Evolutionary conservation across 2,113 vertebrate genomes (phyloP).

Genomic region (Forbesichthys agassizii): DNA sequence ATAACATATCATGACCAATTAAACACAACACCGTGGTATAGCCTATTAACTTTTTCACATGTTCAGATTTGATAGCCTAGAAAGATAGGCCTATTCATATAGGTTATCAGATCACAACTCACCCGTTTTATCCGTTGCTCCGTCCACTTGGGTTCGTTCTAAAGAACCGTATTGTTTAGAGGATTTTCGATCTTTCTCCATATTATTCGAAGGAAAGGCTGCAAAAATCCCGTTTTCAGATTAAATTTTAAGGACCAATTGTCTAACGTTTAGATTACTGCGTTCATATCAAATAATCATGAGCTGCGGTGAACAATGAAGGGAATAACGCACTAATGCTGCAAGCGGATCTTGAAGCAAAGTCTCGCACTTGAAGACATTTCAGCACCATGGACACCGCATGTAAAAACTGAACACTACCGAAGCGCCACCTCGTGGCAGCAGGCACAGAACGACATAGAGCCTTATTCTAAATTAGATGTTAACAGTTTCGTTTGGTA

Average conservation of each 20-base stretch:
- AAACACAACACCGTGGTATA: too few relatives aligned
- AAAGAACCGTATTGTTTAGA: constrained; percentile 73
- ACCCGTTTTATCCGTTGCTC: constrained; percentile 63
- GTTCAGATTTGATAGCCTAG: too few relatives aligned
- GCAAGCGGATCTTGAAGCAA: constrained; percentile 15
- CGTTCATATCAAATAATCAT: neutral
- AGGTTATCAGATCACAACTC: constrained; percentile 29
- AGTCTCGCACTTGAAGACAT: neutral
- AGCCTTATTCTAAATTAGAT: neutral
- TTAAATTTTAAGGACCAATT: neutral
- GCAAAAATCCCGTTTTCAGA: too few relatives aligned
- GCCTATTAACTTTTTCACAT: too few relatives aligned
- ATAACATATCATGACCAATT: too few relatives aligned
- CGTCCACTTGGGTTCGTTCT: constrained; percentile 68
- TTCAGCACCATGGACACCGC: constrained; percentile 6
- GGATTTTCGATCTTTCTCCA: constrained; percentile 72
- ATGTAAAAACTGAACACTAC: neutral
- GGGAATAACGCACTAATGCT: neutral
- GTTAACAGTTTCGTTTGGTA: too few relatives aligned
- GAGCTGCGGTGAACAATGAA: neutral
- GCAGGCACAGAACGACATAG: neutral
- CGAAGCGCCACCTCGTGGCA: constrained; percentile 54
- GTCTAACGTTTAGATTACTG: too few relatives aligned
- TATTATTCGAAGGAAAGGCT: constrained; percentile 30
- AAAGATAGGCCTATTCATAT: too few relatives aligned